Conservation (phyloP, 2,113 vertebrate genomes). For the Morone chrysops region DNA sequence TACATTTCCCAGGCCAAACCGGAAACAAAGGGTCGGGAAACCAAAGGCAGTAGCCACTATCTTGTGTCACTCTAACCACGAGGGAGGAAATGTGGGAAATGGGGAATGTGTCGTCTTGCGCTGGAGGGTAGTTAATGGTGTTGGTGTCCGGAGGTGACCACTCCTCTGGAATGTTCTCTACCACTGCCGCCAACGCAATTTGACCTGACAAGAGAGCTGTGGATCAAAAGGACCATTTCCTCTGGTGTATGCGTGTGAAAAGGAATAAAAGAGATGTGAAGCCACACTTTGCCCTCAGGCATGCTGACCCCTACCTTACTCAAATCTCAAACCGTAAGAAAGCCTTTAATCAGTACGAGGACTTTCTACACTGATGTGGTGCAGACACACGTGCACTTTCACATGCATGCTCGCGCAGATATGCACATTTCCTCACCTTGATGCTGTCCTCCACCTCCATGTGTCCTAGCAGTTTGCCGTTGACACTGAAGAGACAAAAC, state of each 20-base stretch:
- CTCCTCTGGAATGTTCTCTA: conserved; percentile 68
- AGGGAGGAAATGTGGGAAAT: conserved; percentile 77
- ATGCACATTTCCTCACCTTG: conserved; percentile 82
- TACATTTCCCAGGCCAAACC: conserved; percentile 80
- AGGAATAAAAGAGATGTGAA: conserved; percentile 47
- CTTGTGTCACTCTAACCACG: conserved; percentile 72
- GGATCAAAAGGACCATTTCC: conserved; percentile 74
- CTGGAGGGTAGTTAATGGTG: conserved; percentile 78
- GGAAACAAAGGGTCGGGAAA: conserved; percentile 74
- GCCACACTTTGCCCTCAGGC: conserved; percentile 69
- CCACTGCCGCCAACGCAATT: conserved; percentile 30
- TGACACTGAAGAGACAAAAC: conserved; percentile 95
- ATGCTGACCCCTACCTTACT: conserved; percentile 60
- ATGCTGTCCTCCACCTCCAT: conserved; percentile 92
- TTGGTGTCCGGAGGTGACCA: conserved; percentile 71
- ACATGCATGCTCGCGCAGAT: background rate
- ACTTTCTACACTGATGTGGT: conserved; percentile 80
- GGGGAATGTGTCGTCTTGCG: conserved; percentile 71
- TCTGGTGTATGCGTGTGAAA: conserved; percentile 51
- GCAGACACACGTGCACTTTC: conserved; percentile 68
- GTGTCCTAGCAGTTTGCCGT: conserved; percentile 92
- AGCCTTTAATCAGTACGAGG: conserved; percentile 86
- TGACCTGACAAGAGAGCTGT: conserved; percentile 53
- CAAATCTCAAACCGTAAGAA: conserved; percentile 65
- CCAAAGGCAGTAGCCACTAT: conserved; percentile 77